A percentile compares a stretch with the other conserved stretches of the same genome.
These are phyloP conservation scores for Sinodicranocentrus sp. DNA, from an alignment of 2,888 invertebrate genomes.

Conservation along the genomic window DNA sequence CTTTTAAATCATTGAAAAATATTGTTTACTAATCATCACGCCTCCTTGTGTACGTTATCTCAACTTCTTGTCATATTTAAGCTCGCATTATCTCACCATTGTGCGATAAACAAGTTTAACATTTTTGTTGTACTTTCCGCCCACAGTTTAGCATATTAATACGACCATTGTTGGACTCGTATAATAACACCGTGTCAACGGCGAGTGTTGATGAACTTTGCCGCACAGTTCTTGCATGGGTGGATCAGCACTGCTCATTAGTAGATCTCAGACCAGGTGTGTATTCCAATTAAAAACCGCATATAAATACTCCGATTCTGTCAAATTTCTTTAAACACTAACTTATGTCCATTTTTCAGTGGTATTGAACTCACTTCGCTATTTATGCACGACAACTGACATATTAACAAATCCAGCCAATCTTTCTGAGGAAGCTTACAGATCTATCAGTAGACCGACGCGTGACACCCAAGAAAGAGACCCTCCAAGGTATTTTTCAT, in stretches of 20 bases:
- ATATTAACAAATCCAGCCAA: conserved; percentile 93
- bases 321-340: neutral
- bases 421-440: conserved; percentile 92
- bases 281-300: neutral
- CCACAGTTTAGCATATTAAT: conserved; percentile 93
- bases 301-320: neutral
- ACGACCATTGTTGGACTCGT: conserved; percentile 92
- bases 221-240: conserved; percentile 94
- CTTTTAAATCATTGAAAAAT: too few species aligned
- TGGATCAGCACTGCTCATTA: conserved; percentile 97
- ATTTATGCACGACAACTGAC: conserved; percentile 94
- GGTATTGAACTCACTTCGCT: conserved; percentile 93
- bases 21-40: too few species aligned
- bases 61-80: too few species aligned
- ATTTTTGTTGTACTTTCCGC: neutral
- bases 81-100: too few species aligned
- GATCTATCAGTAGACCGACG: conserved; percentile 82
- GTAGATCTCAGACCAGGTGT: conserved; percentile 95
- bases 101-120: too few species aligned
- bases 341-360: conserved; percentile 82
- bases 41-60: too few species aligned
- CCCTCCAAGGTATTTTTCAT: conserved; percentile 38
- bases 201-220: conserved; percentile 94
- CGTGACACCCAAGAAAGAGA: conserved; percentile 66
- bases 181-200: conserved; percentile 94